These are phyloP conservation scores for Apis laboriosa DNA, from an alignment of 1,140 invertebrate genomes.

Conservation along the genomic window DNA sequence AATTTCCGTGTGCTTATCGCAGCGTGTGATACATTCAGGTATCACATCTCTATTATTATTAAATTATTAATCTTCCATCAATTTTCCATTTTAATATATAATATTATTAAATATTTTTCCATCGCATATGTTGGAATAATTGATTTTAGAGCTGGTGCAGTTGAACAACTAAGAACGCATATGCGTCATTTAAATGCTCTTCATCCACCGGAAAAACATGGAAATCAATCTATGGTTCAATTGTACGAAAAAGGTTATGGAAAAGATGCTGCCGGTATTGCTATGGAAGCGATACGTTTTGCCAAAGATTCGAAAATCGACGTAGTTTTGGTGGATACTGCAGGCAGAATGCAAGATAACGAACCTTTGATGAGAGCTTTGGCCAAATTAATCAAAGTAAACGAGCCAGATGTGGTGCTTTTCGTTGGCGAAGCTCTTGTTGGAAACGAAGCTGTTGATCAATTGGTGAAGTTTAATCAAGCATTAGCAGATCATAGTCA, in stretches of 20 bases:
- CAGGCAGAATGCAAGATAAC: constrained; percentile 99
- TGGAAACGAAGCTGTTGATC: constrained; percentile 99
- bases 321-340: constrained; percentile 98
- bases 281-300: constrained; percentile 97
- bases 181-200: constrained; percentile 96
- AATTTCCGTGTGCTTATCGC: constrained; percentile 97
- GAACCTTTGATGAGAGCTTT: constrained; percentile 98
- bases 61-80: not conserved
- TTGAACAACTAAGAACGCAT: constrained; percentile 98
- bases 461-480: constrained; percentile 99
- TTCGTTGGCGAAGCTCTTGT: constrained; percentile 99
- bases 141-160: constrained; percentile 92
- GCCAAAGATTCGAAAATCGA: constrained; percentile 91
- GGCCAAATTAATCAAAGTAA: constrained; percentile 93
- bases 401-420: constrained; percentile 97
- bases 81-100: not conserved
- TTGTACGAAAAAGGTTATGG: constrained; percentile 99
- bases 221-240: constrained; percentile 90
- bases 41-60: constrained; percentile 12
- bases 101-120: too few species aligned
- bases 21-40: constrained; percentile 98
- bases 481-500: constrained; percentile 94
- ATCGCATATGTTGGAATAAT: not conserved
- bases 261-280: constrained; percentile 98
- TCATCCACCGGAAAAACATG: constrained; percentile 90